phyloP scores from a whole-genome alignment of 2,888 invertebrate species.

The Brachyopa scutellaris region DNA sequence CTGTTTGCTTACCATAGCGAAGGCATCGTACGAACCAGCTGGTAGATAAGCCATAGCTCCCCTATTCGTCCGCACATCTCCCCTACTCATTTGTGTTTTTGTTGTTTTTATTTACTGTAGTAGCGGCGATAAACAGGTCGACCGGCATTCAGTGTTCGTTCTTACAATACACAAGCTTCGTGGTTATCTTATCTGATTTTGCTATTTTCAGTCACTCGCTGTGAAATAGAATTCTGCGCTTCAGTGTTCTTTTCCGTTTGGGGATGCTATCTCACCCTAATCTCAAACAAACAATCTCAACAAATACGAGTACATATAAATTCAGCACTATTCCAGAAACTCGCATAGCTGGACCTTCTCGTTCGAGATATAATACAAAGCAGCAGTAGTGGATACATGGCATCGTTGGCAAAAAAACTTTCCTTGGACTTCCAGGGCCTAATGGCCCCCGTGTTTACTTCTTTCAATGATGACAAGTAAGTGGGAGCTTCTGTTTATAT shows the following conservation, averaged over 20 bases:
- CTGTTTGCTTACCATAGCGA: not conserved
- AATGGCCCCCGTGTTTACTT: conserved; percentile 88
- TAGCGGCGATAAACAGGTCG: conserved; percentile 5
- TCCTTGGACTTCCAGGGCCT: conserved; percentile 83
- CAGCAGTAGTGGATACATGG: not conserved
- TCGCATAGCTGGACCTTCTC: not conserved
- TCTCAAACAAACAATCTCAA: conserved; percentile 6
- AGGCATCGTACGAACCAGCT: conserved; percentile 21
- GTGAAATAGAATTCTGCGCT: not conserved
- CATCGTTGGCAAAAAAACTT: conserved; percentile 8
- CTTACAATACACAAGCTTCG: conserved; percentile 3
- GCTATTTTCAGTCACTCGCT: conserved; percentile 2
- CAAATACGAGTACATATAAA: conserved; percentile 1
- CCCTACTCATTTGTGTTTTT: not conserved
- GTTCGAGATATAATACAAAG: not conserved
- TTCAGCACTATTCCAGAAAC: not conserved
- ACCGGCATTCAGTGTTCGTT: conserved; percentile 3
- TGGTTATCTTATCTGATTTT: conserved; percentile 43
- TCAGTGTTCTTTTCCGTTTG: not conserved
- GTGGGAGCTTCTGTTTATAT: conserved; percentile 35
- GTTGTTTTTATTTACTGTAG: conserved; percentile 17
- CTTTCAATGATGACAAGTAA: conserved; percentile 85
- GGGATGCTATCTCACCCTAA: conserved; percentile 2
- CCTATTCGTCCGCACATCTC: not conserved
- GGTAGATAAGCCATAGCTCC: conserved; percentile 28